Evolutionary conservation across 2,113 vertebrate genomes (phyloP).

Genomic region (Tetrax tetrax): DNA sequence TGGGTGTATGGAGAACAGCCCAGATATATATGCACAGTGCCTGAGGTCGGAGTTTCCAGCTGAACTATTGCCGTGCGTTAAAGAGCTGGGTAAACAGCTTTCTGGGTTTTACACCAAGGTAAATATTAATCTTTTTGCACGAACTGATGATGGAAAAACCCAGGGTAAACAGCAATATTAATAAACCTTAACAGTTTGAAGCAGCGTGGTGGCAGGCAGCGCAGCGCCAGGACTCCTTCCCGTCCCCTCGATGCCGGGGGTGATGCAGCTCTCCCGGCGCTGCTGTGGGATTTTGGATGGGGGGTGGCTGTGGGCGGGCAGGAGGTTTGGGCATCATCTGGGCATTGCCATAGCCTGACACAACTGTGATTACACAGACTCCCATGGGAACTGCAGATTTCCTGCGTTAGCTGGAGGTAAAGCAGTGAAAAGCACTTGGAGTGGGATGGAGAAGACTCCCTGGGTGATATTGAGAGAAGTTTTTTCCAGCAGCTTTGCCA

Average conservation of each 20-base stretch:
- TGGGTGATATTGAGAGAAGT: not conserved
- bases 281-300: accelerated
- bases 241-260: not conserved
- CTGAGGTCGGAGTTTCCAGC: not conserved
- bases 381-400: not conserved
- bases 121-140: conserved; percentile 57
- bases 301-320: no score
- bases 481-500: not conserved
- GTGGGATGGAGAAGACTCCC: not conserved
- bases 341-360: not conserved
- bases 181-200: not conserved
- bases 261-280: not conserved
- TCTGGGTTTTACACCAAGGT: conserved; percentile 56
- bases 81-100: conserved; percentile 62
- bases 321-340: not conserved
- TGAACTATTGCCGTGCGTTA: conserved; percentile 30
- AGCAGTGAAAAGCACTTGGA: not conserved
- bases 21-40: not conserved
- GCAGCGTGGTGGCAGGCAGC: not conserved
- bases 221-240: not conserved
- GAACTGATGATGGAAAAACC: conserved; percentile 22
- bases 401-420: not conserved
- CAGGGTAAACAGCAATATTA: conserved; percentile 61
- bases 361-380: not conserved
- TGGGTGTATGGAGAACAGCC: not conserved